These are phyloP conservation scores for Hyperoodon ampullatus DNA, from an alignment of 2,113 vertebrate genomes.

Conservation along the genomic window DNA sequence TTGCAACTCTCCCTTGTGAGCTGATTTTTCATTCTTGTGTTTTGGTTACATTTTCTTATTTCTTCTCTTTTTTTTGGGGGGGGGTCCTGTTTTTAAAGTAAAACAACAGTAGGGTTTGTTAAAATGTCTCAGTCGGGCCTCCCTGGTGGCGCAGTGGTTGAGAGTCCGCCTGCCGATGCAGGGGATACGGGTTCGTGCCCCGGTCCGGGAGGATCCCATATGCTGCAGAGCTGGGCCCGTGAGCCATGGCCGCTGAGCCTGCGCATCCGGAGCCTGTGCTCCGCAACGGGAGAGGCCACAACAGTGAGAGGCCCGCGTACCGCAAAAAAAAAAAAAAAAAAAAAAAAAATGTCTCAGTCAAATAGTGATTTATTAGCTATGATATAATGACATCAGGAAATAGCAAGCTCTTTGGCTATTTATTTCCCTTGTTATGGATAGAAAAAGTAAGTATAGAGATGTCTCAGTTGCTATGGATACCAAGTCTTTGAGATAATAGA, in stretches of 20 bases:
- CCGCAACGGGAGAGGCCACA: no score
- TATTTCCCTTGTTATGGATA: slow-evolving; percentile 29
- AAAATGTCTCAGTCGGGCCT: not conserved
- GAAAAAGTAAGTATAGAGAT: slow-evolving; percentile 31
- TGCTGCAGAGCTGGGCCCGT: no score
- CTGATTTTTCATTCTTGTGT: not conserved
- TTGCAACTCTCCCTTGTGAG: not conserved
- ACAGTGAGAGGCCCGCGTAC: no score
- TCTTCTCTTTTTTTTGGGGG: not conserved
- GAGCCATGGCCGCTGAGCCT: no score
- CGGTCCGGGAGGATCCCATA: no score
- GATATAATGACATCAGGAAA: slow-evolving; percentile 40
- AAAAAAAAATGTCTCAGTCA: slow-evolving; percentile 14
- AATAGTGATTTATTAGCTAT: slow-evolving; percentile 50
- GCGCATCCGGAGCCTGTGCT: no score
- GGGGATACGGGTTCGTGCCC: no score
- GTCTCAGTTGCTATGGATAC: slow-evolving; percentile 70
- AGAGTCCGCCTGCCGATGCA: no score
- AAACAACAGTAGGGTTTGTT: slow-evolving; percentile 1
- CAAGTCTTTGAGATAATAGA: slow-evolving; percentile 54
- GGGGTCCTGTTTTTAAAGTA: slow-evolving; percentile 1
- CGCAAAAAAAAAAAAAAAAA: no score
- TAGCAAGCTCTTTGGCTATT: slow-evolving; percentile 32
- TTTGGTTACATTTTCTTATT: slow-evolving; percentile 15
- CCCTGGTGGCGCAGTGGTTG: no score